Conservation (phyloP, 2,888 invertebrate genomes). For the Mellilla xanthometata region DNA sequence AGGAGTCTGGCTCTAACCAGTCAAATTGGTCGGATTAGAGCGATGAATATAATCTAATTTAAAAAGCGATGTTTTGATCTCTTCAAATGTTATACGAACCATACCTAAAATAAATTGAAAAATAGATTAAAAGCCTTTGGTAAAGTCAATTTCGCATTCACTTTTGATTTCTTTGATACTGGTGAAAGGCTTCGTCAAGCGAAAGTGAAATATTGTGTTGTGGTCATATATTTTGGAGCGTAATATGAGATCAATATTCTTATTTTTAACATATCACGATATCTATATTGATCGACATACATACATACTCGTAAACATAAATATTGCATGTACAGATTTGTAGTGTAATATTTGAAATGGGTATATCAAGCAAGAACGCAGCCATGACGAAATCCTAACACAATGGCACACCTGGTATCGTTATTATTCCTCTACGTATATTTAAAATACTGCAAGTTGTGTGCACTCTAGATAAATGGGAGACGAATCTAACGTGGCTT, state of each 20-base stretch:
- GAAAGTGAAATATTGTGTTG: slow-evolving; percentile 41
- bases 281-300: no score
- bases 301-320: no score
- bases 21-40: neutral
- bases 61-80: neutral
- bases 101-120: neutral
- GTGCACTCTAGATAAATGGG: slow-evolving; percentile 11
- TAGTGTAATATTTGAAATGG: no score
- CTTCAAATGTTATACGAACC: neutral
- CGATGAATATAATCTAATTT: neutral
- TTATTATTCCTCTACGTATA: no score
- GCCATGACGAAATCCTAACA: no score
- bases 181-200: slow-evolving; percentile 61
- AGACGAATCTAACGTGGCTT: slow-evolving; percentile 27
- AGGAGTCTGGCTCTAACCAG: neutral
- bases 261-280: no score
- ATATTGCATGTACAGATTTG: no score
- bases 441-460: neutral
- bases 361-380: no score
- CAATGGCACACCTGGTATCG: no score
- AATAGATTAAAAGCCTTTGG: slow-evolving; percentile 9
- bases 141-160: slow-evolving; percentile 41
- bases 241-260: neutral
- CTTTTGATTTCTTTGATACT: slow-evolving; percentile 46
- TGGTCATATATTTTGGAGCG: slow-evolving; percentile 8